Evolutionary conservation across 2,113 vertebrate genomes (phyloP).

Genomic region (Perca flavescens): DNA sequence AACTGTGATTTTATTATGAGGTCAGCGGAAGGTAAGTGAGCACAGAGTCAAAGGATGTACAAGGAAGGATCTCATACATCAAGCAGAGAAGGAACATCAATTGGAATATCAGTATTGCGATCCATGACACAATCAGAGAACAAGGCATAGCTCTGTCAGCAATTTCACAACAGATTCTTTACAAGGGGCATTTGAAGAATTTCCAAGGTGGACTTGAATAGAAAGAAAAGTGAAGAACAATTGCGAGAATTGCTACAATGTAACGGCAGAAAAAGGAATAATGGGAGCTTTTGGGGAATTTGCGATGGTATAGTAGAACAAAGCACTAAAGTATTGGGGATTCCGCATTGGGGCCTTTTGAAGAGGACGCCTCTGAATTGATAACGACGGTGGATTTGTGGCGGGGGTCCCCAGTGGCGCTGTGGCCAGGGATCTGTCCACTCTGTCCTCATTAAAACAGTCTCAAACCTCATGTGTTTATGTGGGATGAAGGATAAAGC

Average conservation of each 20-base stretch:
- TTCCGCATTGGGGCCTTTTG: constrained; percentile 40
- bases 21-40: constrained; percentile 6
- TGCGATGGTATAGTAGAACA: constrained; percentile 38
- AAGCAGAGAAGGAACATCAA: neutral
- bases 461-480: constrained; percentile 44
- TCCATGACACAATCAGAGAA: neutral
- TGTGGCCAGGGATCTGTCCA: constrained; percentile 59
- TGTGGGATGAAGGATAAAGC: constrained; percentile 30
- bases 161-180: neutral
- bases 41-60: neutral
- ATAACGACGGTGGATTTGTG: constrained; percentile 54
- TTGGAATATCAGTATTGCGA: neutral
- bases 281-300: constrained; percentile 36
- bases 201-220: constrained; percentile 11
- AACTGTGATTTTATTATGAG: neutral
- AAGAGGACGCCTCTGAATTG: constrained; percentile 50
- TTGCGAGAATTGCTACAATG: constrained; percentile 11
- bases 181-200: constrained; percentile 1
- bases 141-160: neutral
- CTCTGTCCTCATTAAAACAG: constrained; percentile 69
- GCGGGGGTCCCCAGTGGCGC: constrained; percentile 37
- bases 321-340: constrained; percentile 52
- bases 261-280: constrained; percentile 18
- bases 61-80: neutral
- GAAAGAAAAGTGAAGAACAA: constrained; percentile 14